These are phyloP conservation scores for Petrocephalus sullivani DNA, from an alignment of 2,797 vertebrate species.

Conservation along the genomic window DNA sequence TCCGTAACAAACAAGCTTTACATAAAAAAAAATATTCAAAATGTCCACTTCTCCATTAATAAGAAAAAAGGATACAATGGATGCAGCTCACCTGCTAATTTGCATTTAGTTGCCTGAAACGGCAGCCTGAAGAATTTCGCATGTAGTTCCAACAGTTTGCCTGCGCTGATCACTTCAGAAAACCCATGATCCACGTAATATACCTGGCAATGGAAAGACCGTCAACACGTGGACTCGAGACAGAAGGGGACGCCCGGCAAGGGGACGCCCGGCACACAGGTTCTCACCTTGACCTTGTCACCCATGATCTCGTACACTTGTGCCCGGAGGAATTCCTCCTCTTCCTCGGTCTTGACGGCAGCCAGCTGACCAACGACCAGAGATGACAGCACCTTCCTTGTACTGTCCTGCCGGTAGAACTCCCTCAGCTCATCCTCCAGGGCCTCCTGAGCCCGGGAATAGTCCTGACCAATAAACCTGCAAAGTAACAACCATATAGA, in stretches of 20 bases:
- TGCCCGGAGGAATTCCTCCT: constrained; percentile 76
- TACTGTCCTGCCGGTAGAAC: constrained; percentile 62
- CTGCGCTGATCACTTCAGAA: constrained; percentile 63
- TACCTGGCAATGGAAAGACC: constrained; percentile 61
- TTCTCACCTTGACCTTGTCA: constrained; percentile 68
- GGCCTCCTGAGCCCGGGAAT: constrained; percentile 78
- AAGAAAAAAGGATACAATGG: neutral
- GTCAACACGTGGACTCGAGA: neutral
- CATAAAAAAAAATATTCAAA: neutral
- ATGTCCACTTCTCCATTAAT: neutral
- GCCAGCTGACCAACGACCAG: constrained; percentile 70
- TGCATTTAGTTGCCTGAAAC: constrained; percentile 81
- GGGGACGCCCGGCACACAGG: too few relatives aligned
- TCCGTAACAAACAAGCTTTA: neutral
- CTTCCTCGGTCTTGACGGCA: constrained; percentile 73
- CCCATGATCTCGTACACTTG: constrained; percentile 62
- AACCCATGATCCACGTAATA: constrained; percentile 87
- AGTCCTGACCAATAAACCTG: constrained; percentile 85
- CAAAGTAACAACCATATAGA: neutral
- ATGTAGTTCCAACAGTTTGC: constrained; percentile 66
- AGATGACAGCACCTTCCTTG: constrained; percentile 37
- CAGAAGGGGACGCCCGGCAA: neutral
- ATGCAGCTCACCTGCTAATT: constrained; percentile 81
- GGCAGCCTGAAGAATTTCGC: constrained; percentile 71
- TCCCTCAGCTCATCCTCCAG: constrained; percentile 82